Base-by-base conservation (phyloP, 1,140 invertebrate species). In the Brachionus rubens region DNA sequence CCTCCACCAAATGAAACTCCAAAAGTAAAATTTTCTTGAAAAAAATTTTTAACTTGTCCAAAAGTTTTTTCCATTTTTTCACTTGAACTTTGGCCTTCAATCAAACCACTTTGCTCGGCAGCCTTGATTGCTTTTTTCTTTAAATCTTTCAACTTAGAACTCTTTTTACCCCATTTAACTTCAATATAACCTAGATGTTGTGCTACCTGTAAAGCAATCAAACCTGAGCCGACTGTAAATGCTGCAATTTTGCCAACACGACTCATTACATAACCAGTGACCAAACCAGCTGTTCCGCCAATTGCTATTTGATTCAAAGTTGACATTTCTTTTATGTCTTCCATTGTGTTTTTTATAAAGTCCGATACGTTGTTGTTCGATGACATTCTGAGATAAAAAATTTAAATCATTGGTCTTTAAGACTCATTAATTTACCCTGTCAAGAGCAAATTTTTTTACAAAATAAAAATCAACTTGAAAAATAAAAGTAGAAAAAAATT, bases 111-210 rank as follows among this genome's bases (percentile, higher is more conserved):
- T 30, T 50, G 46, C 50, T 72, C 68, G 1, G 68, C 68, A 0
- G 43, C 68, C 24, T 72, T 21, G 2, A 72, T 36, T 40, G 68
- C 68, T 16, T 52, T 72, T 19, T 72, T 72, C 50, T 72, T 72
- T 24, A 72, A 40, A 19, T 72, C 30, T 12, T 50, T 41, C 9
- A 72, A 40, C 28, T 48, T 48, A 0, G 46, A 48, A 5, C 46
- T 72, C 19, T 72, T 72, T 21, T 72, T 72, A 4, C 68, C 68
- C 68, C 68, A 72, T 50, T 50, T 72, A 12, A 72, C 50, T 41
- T 72, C 68, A 50, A 72, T 72, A 50, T 72, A 72, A n/a, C 68
- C 68, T 10, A 48, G 19, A 40, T 72, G 68, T 30, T 72, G 68
- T 12, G 68, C 68, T n/a, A 72, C 21, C n/a, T 72, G 68, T 14